phyloP scores from a whole-genome alignment of 2,113 vertebrate species.

The Pagrus major region DNA sequence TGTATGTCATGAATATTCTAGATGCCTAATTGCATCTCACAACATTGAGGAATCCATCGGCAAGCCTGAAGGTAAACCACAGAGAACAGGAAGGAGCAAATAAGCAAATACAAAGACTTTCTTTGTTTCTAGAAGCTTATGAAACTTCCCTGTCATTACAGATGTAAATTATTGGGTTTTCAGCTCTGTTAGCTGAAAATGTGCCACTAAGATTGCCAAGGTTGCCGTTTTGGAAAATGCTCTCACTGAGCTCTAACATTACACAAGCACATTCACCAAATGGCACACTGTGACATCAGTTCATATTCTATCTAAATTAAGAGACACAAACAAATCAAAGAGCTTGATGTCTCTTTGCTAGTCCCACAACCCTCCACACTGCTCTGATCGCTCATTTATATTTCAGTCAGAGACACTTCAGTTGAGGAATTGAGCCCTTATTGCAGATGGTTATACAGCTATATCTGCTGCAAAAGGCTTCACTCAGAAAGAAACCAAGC shows the following conservation, averaged over 20 bases:
- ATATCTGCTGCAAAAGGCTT: slow-evolving; percentile 5
- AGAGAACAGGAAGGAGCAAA: neutral
- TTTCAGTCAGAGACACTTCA: slow-evolving; percentile 6
- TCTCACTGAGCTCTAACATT: neutral
- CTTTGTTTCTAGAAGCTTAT: neutral
- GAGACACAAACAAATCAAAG: slow-evolving; percentile 15
- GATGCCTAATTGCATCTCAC: slow-evolving; percentile 15
- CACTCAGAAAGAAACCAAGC: slow-evolving; percentile 18
- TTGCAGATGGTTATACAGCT: slow-evolving; percentile 2
- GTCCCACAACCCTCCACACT: neutral
- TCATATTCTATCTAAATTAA: slow-evolving; percentile 23
- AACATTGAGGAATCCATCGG: slow-evolving; percentile 33
- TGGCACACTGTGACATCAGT: neutral
- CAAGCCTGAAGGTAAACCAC: slow-evolving; percentile 40
- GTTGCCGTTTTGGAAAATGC: neutral
- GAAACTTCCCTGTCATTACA: neutral
- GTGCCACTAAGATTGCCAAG: neutral
- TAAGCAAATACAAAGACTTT: neutral
- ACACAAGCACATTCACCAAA: slow-evolving; percentile 3
- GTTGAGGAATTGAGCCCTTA: neutral
- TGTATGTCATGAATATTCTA: slow-evolving; percentile 62
- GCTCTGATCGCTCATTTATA: slow-evolving; percentile 27
- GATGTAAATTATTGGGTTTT: neutral
- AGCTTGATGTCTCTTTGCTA: neutral
- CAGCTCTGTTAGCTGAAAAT: neutral